phyloP scores from a whole-genome alignment of 2,113 vertebrate genomes.

The Steatornis caripensis region DNA sequence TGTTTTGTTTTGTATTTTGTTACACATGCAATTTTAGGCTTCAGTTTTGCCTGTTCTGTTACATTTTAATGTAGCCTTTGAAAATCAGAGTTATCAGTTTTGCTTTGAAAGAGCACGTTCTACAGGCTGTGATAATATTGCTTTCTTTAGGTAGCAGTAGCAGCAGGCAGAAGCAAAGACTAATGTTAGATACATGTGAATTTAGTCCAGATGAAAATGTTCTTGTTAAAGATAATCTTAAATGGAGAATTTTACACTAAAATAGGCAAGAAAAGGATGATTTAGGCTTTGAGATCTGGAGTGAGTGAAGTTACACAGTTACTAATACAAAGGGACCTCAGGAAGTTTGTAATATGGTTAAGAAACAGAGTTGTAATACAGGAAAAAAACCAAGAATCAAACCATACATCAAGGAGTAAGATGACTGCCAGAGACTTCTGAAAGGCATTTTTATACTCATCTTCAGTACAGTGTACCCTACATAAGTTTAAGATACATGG shows the following conservation, averaged over 20 bases:
- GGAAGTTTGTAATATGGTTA: background rate
- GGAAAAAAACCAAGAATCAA: background rate
- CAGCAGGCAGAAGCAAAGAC: background rate
- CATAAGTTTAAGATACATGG: rapidly evolving
- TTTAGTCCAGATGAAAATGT: background rate
- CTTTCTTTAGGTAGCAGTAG: conserved; percentile 33
- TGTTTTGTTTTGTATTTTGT: background rate
- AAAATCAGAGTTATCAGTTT: conserved; percentile 22
- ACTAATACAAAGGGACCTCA: background rate
- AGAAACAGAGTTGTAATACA: background rate
- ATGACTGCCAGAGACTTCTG: background rate
- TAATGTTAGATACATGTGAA: background rate
- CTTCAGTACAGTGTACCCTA: background rate
- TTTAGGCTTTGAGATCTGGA: background rate
- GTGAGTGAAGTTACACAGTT: background rate
- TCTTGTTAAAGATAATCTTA: background rate
- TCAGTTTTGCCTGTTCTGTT: background rate
- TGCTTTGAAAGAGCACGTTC: conserved; percentile 44
- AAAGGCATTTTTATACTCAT: background rate
- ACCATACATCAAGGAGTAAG: background rate
- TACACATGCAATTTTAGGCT: background rate
- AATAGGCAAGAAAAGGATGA: background rate
- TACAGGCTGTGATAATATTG: conserved; percentile 41
- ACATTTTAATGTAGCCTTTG: conserved; percentile 4
- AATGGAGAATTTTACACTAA: background rate